Base-by-base conservation (phyloP, 37 sponge, comb jelly and placozoan species). In the Cladorhizidae sp. region DNA sequence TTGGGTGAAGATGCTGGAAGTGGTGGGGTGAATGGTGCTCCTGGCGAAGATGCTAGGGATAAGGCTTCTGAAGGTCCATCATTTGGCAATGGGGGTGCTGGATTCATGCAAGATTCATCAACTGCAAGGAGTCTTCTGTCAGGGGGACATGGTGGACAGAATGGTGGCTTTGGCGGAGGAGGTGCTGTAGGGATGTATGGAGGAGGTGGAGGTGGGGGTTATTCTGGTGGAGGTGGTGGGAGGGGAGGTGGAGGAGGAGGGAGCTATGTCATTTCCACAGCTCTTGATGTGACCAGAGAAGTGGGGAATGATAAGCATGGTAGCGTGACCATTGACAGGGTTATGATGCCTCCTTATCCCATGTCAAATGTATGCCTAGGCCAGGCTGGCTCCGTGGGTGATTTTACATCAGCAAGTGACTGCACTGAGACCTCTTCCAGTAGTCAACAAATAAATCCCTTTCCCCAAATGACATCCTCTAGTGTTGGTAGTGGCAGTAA, bases 81-180 rank as follows among this genome's bases (percentile, higher is more conserved):
- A 32, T 83, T 67, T 69, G 92, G 92, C 0, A 83, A 86, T 77
- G 92, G 92, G 12, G 92, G 92, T 7, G 92, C 92, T 61, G 92
- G 92, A 25, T 79, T 75, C 39, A 25, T 75, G 61, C 64, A 87
- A 38, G 87, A 83, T 56, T 78, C 87, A 0, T 57, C 64, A 3
- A 78, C 87, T 22, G 92, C 87, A 7, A 35, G 41, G 5, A 73
- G 85, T 42, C 86, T 86, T 68, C 20, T 68, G 26, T 67, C 79
- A 5, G 92, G 87, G 6, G 84, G 87, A 0, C 65, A 74, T n/a
- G 87, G 76, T 38, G 92, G 92, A 20, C 84, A 83, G 63, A 78
- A 70, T 51, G 92, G 87, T 39, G 92, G 92, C 35, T 91, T 83
- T 79, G 92, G 92, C 23, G 92, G 92, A 6, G 92, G 92, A 49